Evolutionary conservation across 1,140 invertebrate species (phyloP), one percentile per base, ranked within the genome.

Genomic region (Drosophila insularis): DNA sequence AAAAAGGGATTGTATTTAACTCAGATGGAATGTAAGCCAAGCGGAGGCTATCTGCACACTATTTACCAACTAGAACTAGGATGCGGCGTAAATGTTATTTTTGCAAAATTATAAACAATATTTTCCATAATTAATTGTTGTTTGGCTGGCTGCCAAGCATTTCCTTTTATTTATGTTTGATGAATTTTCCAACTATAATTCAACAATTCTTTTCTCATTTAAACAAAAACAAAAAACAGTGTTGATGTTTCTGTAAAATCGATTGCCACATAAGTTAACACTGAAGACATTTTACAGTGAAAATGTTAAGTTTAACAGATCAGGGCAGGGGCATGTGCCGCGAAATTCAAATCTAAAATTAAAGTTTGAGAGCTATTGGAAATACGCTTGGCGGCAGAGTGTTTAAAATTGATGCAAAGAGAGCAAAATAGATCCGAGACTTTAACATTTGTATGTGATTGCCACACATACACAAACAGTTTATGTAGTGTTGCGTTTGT

Each of bases 81-180:
- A 19, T 11, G 43, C 17, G 81, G 68, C 54, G 87, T 84, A 71
- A 86, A 79, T 19, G 63, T 82, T 14, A 86, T 87, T 19, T 78
- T 82, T 27, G 82, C 74, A 43, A 86, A 86, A 35, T 87, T 81
- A 76, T 82, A 81, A 46, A 86, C 75, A 63, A 86, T 86, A 55
- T 86, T 86, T 55, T 86, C 84, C 81, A 86, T 86, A 82, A 63
- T 76, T 63, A 56, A 23, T 59, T n/a, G 71, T 31, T 78, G 14
- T 65, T 63, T 60, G 40, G 62, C 61, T 75, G 56, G 56, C 7
- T 40, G 14, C 61, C 40, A 64, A 43, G 46, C 37, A 67, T 67
- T 64, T 54, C 68, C 68, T 17, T 39, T 39, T 4, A 17, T 10
- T 43, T 37, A 21, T 21, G 2, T 50, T 50, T 37, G 3, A 11